These are phyloP conservation scores for Pangasius mekongensis DNA, from an alignment of 2,797 vertebrate genomes.

Conservation along the genomic window DNA sequence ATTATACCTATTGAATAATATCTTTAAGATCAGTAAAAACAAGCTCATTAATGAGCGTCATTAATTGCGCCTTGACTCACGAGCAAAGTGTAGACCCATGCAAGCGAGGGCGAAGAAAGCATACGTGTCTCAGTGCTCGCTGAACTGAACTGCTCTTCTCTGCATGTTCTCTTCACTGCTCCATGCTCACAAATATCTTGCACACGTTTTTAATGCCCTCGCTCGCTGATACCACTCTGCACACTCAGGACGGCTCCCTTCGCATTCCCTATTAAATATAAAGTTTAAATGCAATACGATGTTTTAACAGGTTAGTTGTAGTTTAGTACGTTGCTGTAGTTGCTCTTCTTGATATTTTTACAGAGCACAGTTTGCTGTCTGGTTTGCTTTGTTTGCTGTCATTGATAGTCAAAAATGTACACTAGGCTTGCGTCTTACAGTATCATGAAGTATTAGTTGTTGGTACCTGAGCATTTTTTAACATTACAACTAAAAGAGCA, in stretches of 20 bases:
- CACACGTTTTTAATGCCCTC: too few relatives aligned
- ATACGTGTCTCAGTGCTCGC: not conserved
- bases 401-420: not conserved
- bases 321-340: not conserved
- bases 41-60: not conserved
- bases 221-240: not conserved
- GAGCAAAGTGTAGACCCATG: not conserved
- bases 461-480: not conserved
- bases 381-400: not conserved
- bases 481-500: not conserved
- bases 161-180: not conserved
- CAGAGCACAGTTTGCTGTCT: not conserved
- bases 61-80: not conserved
- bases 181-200: not conserved
- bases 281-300: not conserved
- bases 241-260: too few relatives aligned
- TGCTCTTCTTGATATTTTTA: not conserved
- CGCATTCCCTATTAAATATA: not conserved
- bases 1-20: too few relatives aligned
- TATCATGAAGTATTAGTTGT: not conserved
- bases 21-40: not conserved
- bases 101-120: not conserved
- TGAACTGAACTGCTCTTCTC: not conserved
- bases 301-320: not conserved
- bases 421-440: not conserved